A percentile compares a stretch with the other conserved stretches of the same genome.
Evolutionary conservation across 1,140 invertebrate species (phyloP).

Genomic region (Cyclina sinensis): DNA sequence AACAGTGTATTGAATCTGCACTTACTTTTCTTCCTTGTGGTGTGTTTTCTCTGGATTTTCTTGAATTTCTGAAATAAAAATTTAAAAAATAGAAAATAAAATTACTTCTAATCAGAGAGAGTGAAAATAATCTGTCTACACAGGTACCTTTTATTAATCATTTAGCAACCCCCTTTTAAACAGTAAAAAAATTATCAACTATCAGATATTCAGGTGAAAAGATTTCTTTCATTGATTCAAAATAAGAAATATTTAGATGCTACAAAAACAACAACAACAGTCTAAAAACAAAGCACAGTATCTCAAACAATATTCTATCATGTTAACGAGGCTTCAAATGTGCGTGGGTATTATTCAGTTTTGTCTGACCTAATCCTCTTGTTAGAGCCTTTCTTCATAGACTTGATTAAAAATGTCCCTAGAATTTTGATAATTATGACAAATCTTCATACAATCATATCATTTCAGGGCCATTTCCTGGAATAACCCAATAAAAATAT

Average conservation of each 20-base stretch:
- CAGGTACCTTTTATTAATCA: too few relatives aligned
- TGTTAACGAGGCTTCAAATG: not conserved
- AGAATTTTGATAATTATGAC: slow-evolving; percentile 49
- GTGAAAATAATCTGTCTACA: too few relatives aligned
- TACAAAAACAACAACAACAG: too few relatives aligned
- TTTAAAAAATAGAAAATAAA: too few relatives aligned
- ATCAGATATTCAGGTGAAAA: too few relatives aligned
- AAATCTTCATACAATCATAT: slow-evolving; percentile 40
- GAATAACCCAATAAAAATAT: slow-evolving; percentile 15
- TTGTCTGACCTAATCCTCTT: not conserved
- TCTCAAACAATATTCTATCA: slow-evolving; percentile 18
- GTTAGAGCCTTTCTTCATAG: not conserved
- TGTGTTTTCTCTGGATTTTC: slow-evolving; percentile 79
- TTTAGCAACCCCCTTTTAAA: too few relatives aligned
- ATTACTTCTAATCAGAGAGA: too few relatives aligned
- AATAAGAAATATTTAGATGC: too few relatives aligned
- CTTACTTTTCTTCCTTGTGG: slow-evolving; percentile 81
- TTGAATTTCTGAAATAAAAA: slow-evolving; percentile 72
- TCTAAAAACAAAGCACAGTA: slow-evolving; percentile 16
- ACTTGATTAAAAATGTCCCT: slow-evolving; percentile 44
- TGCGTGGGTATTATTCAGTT: not conserved
- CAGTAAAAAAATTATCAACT: too few relatives aligned
- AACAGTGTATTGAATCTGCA: not conserved
- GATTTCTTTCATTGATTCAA: too few relatives aligned
- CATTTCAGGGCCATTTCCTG: slow-evolving; percentile 34